Evolutionary conservation across 2,113 vertebrate species (phyloP).

Genomic region (Toxotes jaculatrix): DNA sequence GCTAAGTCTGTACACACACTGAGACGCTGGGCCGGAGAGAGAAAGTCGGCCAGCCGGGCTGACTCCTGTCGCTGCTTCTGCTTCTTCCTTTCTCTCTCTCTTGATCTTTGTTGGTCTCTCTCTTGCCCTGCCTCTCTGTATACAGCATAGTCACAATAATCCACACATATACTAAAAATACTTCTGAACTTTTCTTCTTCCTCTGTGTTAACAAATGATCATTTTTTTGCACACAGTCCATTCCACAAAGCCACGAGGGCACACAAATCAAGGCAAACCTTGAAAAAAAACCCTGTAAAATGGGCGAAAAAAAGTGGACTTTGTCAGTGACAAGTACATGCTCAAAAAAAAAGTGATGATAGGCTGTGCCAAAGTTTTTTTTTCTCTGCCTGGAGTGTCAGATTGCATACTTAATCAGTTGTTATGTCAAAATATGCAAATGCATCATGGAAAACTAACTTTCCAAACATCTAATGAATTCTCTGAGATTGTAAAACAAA

Average conservation of each 20-base stretch:
- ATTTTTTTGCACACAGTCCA: background rate
- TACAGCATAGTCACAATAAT: constrained; percentile 5
- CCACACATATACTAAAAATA: constrained; percentile 1
- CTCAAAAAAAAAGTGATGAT: background rate
- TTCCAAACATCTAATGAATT: background rate
- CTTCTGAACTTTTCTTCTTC: background rate
- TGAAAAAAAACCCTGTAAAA: too few relatives aligned
- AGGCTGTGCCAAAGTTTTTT: background rate
- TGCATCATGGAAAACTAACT: background rate
- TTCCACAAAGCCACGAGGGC: background rate
- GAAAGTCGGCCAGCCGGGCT: constrained; percentile 48
- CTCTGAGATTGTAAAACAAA: background rate
- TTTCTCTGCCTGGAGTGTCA: background rate
- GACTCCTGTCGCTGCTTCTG: constrained; percentile 37
- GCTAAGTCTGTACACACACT: constrained; percentile 69
- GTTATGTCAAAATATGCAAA: background rate
- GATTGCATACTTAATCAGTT: background rate
- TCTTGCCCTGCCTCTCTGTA: constrained; percentile 1
- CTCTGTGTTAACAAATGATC: background rate
- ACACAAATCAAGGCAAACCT: background rate
- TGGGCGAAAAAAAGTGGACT: background rate
- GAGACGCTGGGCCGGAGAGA: constrained; percentile 58
- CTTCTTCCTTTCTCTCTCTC: constrained; percentile 9
- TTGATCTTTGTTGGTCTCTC: constrained; percentile 33
- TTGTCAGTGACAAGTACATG: constrained; percentile 3